Evolutionary conservation across 2,797 vertebrate genomes (phyloP).

Genomic region (Aeoliscus strigatus): DNA sequence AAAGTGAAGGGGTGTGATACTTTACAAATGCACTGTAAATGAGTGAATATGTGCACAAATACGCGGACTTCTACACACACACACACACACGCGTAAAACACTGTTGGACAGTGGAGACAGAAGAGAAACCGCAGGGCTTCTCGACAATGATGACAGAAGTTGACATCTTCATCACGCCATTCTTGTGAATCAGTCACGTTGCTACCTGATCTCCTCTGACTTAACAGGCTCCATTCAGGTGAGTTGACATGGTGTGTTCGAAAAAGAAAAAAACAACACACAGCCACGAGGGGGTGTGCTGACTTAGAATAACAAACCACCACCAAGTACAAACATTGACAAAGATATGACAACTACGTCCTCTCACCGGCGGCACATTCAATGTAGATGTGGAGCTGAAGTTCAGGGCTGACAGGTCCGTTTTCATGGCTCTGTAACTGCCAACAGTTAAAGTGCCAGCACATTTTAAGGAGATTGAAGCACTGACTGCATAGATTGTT

Average conservation of each 20-base stretch:
- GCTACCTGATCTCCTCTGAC: constrained; percentile 28
- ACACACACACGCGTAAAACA: too few relatives aligned
- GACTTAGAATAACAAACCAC: constrained; percentile 16
- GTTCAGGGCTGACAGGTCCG: constrained; percentile 10
- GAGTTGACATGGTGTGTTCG: constrained; percentile 43
- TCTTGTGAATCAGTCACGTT: constrained; percentile 23
- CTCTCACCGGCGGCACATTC: constrained; percentile 1
- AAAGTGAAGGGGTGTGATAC: too few relatives aligned
- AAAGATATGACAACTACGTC: constrained; percentile 9
- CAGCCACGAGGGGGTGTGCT: constrained; percentile 39
- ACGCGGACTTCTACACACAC: too few relatives aligned
- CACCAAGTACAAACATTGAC: constrained; percentile 8
- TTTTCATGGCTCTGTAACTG: constrained; percentile 30
- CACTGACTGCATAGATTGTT: constrained; percentile 48
- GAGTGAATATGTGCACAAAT: too few relatives aligned
- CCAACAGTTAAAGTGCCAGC: constrained; percentile 42
- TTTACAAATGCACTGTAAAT: too few relatives aligned
- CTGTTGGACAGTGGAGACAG: background rate
- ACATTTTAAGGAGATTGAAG: constrained; percentile 36
- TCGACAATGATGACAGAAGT: too few relatives aligned
- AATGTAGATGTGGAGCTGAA: constrained; percentile 4
- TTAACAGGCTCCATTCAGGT: constrained; percentile 32
- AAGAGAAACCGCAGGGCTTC: constrained; percentile 2
- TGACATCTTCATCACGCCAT: constrained; percentile 8
- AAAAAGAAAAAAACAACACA: background rate